Base-by-base conservation (phyloP, 2,797 vertebrate species). In the Simalia tracyae region DNA sequence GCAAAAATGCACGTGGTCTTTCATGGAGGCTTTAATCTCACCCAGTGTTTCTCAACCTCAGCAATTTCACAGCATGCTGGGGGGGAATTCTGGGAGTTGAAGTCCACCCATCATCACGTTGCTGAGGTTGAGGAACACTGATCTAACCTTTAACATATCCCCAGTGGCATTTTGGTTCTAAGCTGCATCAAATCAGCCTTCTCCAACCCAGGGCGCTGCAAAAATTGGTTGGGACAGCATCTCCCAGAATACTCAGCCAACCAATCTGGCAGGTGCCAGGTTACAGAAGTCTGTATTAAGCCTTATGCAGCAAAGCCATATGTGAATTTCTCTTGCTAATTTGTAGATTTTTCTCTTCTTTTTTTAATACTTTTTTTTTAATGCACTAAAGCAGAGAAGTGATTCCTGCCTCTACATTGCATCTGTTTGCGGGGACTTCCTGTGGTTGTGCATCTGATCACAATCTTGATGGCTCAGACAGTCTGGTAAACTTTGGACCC, bases 381-480 rank as follows among this genome's bases (percentile, higher is more conserved):
- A 42, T 81, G 19, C 72, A 81, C 72, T 22, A 22, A 81, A 81
- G 36, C 72, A 81, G 72, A 36, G 93, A 95, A 94, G 91, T 96
- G 93, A 89, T 54, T 92, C 90, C 96, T 93, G 92, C 93, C 95
- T 42, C 81, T 94, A 92, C 94, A 94, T 95, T 96, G 87, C 92
- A 94, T 97, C 97, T 97, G 97, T 96, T 97, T 93, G 19, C 95
- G 90, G 86, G 84, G 96, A 94, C 96, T 98, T 97, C 97, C 97
- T 96, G 97, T 97, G 98, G 97, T 96, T 97, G 97, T 97, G 95
- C 96, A 95, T 95, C 94, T 42, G 96, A 96, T 97, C 97, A 92
- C 88, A 72, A 96, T 96, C 96, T 94, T 95, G 96, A 94, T 96
- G 94, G 91, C 12, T 46, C 96, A 97, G 96, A 96, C 95, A 93